Percentiles rank a stretch among this genome's conserved stretches.
These are phyloP conservation scores for Megaceryle torquata DNA, from an alignment of 2,113 vertebrate species.

Conservation along the genomic window DNA sequence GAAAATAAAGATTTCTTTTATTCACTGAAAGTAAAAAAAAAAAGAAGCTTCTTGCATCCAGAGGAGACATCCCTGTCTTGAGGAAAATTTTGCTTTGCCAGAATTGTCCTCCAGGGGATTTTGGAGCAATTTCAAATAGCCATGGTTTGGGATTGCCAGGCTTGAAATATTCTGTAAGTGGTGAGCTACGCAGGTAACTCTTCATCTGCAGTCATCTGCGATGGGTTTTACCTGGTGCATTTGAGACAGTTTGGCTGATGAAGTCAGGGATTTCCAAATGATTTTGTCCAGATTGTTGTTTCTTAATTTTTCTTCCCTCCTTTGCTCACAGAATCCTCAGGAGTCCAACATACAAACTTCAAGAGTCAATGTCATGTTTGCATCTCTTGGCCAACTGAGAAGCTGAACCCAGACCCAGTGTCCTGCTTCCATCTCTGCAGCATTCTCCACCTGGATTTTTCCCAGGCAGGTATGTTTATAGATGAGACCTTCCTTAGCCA, in stretches of 20 bases:
- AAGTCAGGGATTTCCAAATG: background rate
- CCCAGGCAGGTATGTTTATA: background rate
- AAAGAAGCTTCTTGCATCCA: background rate
- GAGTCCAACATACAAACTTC: background rate
- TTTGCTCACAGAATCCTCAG: background rate
- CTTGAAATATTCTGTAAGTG: background rate
- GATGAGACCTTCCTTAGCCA: background rate
- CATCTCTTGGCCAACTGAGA: background rate
- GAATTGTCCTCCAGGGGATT: background rate
- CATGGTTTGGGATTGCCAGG: background rate
- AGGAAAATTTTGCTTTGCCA: background rate
- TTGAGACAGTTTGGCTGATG: background rate
- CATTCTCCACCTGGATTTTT: fast-evolving
- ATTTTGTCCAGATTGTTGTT: background rate
- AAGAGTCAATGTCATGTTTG: fast-evolving
- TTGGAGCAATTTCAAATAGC: background rate
- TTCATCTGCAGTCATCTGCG: background rate
- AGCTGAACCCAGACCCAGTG: fast-evolving
- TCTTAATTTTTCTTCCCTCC: background rate
- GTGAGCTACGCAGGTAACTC: background rate
- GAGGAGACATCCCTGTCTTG: background rate
- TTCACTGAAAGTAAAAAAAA: background rate
- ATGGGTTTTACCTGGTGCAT: background rate
- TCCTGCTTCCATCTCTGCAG: background rate
- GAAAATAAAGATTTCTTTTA: background rate